Base-by-base conservation (phyloP, 2,797 vertebrate genomes). In the Moxostoma hubbsi region DNA sequence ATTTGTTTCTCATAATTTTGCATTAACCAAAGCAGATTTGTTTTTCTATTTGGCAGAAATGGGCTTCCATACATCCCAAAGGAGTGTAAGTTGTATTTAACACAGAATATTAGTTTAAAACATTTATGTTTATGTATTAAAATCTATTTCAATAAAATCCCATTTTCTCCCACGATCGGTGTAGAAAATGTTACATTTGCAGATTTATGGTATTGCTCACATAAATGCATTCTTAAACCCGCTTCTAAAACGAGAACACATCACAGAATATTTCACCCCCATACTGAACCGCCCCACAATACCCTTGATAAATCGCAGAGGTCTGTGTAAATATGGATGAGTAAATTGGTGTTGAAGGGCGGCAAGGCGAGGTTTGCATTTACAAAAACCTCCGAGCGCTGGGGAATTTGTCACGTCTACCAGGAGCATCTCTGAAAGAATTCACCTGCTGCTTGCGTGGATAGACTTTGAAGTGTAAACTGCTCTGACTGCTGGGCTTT, bases 381-480 rank as follows among this genome's bases (percentile, higher is more conserved):
- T 13, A 80, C 24, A 81, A 68, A 54, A 68, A 43, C 49, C 47
- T 59, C 13, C 0, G 5, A 24, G 50, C 24, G 4, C 24, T 57
- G 54, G 65, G 65, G 53, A 66, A 65, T n/a, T 4, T 6, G 7
- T 65, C 75, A 55, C 68, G 18, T 76, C 62, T 47, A 59, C 61
- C 61, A n/a, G 8, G 63, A 62, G 36, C 36, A 9, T 36, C 36
- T 36, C 55, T 70, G 13, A 16, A 58, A 73, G 63, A 65, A 68
- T 76, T 75, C 74, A 75, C 70, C 75, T 76, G 59, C 54, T 54
- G 62, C 61, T 53, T 50, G 18, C 13, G 51, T 50, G 8, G 6
- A 63, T 49, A 18, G 5, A 59, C 81, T 83, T 83, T 83, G 63
- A 81, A 73, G 75, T 81, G 69, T 54, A 75, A 81, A 72, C 11